phyloP scores from a whole-genome alignment of 2,797 vertebrate species.

The Lacerta agilis region DNA sequence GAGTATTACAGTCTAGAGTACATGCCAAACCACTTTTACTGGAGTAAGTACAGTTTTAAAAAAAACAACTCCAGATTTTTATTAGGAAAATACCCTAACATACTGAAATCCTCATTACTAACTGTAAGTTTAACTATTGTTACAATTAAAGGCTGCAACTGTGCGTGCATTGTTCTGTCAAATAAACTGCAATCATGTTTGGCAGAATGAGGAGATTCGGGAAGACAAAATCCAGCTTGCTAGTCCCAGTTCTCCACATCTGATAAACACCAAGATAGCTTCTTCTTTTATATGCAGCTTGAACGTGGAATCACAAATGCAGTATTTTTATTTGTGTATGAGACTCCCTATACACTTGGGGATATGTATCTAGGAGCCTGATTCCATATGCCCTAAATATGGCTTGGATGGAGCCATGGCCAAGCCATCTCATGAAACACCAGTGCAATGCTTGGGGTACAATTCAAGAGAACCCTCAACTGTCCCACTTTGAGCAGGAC shows the following conservation, averaged over 20 bases:
- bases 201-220: background rate
- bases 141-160: slow-evolving; percentile 7
- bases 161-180: background rate
- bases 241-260: background rate
- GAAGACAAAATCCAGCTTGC: background rate
- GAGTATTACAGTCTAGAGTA: slow-evolving; percentile 43
- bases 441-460: background rate
- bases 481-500: too few relatives aligned
- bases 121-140: background rate
- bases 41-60: slow-evolving; percentile 28
- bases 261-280: background rate
- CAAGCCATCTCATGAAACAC: background rate
- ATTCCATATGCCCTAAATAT: background rate
- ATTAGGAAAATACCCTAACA: background rate
- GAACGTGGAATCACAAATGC: background rate
- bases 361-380: background rate
- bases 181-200: background rate
- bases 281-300: background rate
- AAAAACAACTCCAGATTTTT: slow-evolving; percentile 6
- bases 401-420: background rate
- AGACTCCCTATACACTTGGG: background rate
- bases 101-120: background rate
- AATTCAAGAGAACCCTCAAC: background rate
- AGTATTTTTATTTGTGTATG: background rate
- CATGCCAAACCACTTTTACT: slow-evolving; percentile 42